phyloP scores from a whole-genome alignment of 2,113 vertebrate species.

The Oophaga pumilio region DNA sequence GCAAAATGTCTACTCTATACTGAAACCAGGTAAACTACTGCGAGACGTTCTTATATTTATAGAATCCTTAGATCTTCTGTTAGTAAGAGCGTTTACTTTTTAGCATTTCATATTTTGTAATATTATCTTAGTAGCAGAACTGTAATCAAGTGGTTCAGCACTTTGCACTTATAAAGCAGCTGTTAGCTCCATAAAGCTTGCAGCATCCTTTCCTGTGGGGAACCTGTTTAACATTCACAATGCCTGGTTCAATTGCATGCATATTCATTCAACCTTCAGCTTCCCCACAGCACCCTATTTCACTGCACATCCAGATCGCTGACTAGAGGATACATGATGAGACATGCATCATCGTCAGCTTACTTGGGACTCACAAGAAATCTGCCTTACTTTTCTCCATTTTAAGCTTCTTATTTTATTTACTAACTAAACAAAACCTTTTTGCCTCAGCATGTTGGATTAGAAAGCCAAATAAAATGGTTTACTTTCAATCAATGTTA shows the following conservation, averaged over 20 bases:
- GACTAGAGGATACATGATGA: constrained; percentile 40
- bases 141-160: constrained; percentile 27
- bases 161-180: constrained; percentile 38
- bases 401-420: constrained; percentile 11
- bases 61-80: neutral
- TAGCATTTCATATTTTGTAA: neutral
- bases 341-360: constrained; percentile 23
- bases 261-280: constrained; percentile 58
- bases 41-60: neutral
- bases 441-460: neutral
- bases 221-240: constrained; percentile 54
- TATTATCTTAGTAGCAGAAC: constrained; percentile 19
- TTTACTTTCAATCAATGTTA: constrained; percentile 1
- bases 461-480: constrained; percentile 7
- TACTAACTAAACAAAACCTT: constrained; percentile 12
- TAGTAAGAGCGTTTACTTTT: neutral
- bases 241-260: constrained; percentile 46
- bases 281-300: constrained; percentile 51
- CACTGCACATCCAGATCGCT: constrained; percentile 41
- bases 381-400: constrained; percentile 12
- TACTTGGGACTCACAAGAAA: constrained; percentile 7
- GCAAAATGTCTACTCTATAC: neutral
- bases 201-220: constrained; percentile 24
- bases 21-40: neutral
- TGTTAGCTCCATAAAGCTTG: constrained; percentile 32